A percentile compares a stretch with the other conserved stretches of the same genome.
Evolutionary conservation across 2,797 vertebrate species (phyloP).

Genomic region (Trachurus trachurus): DNA sequence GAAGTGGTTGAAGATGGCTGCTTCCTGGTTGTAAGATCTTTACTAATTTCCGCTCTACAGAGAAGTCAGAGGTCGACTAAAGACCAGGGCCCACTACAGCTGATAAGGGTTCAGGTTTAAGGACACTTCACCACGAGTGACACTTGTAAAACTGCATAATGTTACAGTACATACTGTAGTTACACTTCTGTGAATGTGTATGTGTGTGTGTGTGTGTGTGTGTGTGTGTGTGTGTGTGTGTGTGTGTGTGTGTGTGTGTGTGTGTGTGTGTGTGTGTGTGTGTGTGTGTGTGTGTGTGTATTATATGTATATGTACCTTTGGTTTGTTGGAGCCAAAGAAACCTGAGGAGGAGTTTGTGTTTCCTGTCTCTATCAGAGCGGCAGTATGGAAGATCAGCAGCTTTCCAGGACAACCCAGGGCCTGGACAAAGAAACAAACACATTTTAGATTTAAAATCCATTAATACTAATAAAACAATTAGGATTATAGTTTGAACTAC

Average conservation of each 20-base stretch:
- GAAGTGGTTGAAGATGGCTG: no score
- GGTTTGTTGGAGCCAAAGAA: conserved; percentile 83
- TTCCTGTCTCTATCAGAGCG: conserved; percentile 74
- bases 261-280: no score
- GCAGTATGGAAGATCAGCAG: conserved; percentile 86
- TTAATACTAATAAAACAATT: not conserved
- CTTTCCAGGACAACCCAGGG: conserved; percentile 82
- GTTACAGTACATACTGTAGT: no score
- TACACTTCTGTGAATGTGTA: no score
- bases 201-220: no score
- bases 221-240: no score
- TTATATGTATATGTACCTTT: conserved; percentile 73
- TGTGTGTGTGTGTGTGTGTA: no score
- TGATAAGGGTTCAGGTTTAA: not conserved
- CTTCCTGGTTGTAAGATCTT: no score
- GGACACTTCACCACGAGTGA: not conserved
- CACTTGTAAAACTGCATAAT: not conserved
- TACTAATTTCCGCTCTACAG: not conserved
- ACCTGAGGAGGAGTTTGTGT: conserved; percentile 72
- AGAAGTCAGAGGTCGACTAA: conserved; percentile 9
- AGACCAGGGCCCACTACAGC: not conserved
- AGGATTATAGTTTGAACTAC: not conserved
- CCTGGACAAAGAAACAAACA: conserved; percentile 55
- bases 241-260: no score
- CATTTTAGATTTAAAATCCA: not conserved